Base-by-base conservation (phyloP, 1,140 invertebrate species). In the Ceratosolen fusciceps region DNA sequence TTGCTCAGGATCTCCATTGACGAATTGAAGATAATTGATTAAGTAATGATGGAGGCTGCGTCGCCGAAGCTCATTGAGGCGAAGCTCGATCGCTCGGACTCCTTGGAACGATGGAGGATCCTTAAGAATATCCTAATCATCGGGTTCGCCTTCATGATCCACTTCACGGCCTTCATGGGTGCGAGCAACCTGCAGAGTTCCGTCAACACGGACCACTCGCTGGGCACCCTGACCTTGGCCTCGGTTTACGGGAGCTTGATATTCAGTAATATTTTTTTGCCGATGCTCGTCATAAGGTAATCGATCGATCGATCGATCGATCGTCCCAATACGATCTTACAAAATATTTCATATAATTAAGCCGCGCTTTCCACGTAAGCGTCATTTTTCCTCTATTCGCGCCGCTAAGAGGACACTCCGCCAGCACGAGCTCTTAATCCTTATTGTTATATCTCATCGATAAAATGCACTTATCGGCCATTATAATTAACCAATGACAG, bases 121-220 rank as follows among this genome's bases (percentile, higher is more conserved):
- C 92, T 93, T 84, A 93, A 93, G 83, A 96, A 96, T 85, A 92
- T 96, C 34, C 85, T 95, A 34, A 90, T 95, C 26, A 92, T 96
- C 19, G 94, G 95, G 1, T 90, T 95, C 47, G 94, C 95, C 4
- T 96, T 96, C 86, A 94, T 96, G 91, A 91, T 96, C 52, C 93
- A 96, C 52, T 96, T 97, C 86, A 96, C 94, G 0, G 95, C 95
- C 1, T 97, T 96, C 86, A 95, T 96, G 89, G 94, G 95, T 1
- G 92, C 95, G 3, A 93, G 94, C 8, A 96, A 96, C 84, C 91
- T 97, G 1, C 95, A 95, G 86, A 95, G 93, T 85, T 95, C 94
- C 0, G 91, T 95, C 16, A 95, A 95, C 85, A 91, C 93, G 0
- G 93, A 94, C 72, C 91, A 91, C 0, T 92, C 93, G 0, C 88